Evolutionary conservation across 1,140 invertebrate genomes (phyloP).

Genomic region (Drosophila persimilis): DNA sequence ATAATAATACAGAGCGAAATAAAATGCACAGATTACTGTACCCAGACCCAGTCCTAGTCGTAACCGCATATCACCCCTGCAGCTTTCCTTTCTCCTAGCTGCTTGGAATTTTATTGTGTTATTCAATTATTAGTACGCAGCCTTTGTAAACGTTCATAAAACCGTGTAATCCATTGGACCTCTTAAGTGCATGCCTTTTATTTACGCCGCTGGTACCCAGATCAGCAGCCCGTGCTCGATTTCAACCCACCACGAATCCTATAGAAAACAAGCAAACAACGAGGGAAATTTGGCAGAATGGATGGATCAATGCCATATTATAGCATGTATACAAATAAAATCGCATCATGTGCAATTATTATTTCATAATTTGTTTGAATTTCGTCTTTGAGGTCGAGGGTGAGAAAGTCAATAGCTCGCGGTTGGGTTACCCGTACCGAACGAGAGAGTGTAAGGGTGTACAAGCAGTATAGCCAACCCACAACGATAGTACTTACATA

Average conservation of each 20-base stretch:
- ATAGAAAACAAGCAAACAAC: conserved; percentile 21
- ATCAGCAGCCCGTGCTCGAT: conserved; percentile 45
- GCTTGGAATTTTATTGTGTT: conserved; percentile 62
- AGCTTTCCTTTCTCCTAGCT: conserved; percentile 2
- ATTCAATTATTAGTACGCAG: conserved; percentile 72
- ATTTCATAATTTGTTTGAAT: conserved; percentile 79
- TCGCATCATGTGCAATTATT: conserved; percentile 73
- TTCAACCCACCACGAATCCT: conserved; percentile 57
- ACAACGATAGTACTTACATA: neutral
- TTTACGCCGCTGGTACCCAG: conserved; percentile 63
- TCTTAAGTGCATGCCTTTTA: conserved; percentile 75
- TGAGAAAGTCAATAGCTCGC: conserved; percentile 75
- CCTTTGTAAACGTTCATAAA: conserved; percentile 68
- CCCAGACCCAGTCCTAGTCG: neutral
- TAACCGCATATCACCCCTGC: conserved; percentile 18
- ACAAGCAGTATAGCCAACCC: neutral
- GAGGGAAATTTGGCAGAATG: conserved; percentile 60
- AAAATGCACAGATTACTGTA: conserved; percentile 5
- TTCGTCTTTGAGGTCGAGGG: conserved; percentile 45
- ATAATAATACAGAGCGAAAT: neutral
- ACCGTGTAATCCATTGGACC: conserved; percentile 68
- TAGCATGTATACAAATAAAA: conserved; percentile 48
- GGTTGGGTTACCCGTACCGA: conserved; percentile 28
- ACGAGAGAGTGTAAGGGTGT: neutral
- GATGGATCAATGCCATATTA: conserved; percentile 51